phyloP scores from a whole-genome alignment of 2,888 invertebrate genomes.

The Drosophila leonis region DNA sequence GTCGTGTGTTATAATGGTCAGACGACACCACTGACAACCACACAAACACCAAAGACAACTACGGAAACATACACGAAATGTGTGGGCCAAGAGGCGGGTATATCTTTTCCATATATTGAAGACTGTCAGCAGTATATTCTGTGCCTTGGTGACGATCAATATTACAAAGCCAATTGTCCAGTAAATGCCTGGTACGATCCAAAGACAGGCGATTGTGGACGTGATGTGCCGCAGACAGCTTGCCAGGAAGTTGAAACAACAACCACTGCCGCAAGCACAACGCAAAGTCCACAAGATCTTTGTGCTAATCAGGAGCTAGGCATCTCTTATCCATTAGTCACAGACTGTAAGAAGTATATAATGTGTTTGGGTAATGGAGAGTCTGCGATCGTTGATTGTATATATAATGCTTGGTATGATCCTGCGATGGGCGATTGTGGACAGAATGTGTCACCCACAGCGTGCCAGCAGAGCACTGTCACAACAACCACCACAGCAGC shows the following conservation, averaged over 20 bases:
- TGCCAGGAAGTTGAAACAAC: conserved; percentile 41
- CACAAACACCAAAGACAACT: background rate
- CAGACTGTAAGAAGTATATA: conserved; percentile 65
- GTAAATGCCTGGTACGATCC: conserved; percentile 68
- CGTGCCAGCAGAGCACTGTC: conserved; percentile 34
- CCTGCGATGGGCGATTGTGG: conserved; percentile 66
- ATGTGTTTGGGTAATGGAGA: conserved; percentile 59
- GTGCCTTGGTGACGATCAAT: conserved; percentile 59
- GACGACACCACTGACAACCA: background rate
- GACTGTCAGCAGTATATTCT: conserved; percentile 61
- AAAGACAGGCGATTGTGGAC: conserved; percentile 60
- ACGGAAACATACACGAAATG: background rate
- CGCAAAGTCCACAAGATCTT: conserved; percentile 28
- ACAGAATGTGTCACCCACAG: conserved; percentile 59
- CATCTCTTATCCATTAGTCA: conserved; percentile 45
- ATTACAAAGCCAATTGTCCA: conserved; percentile 53
- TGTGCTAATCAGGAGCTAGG: conserved; percentile 53
- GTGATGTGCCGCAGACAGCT: conserved; percentile 58
- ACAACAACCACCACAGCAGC: conserved; percentile 2
- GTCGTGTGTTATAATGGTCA: conserved; percentile 43
- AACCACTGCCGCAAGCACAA: conserved; percentile 28
- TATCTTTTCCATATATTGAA: conserved; percentile 32
- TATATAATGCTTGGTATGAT: conserved; percentile 65
- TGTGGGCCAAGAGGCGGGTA: conserved; percentile 26
- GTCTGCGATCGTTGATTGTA: conserved; percentile 55